Base-by-base conservation (phyloP, 2,797 vertebrate species). In the Sebastes reedi region DNA sequence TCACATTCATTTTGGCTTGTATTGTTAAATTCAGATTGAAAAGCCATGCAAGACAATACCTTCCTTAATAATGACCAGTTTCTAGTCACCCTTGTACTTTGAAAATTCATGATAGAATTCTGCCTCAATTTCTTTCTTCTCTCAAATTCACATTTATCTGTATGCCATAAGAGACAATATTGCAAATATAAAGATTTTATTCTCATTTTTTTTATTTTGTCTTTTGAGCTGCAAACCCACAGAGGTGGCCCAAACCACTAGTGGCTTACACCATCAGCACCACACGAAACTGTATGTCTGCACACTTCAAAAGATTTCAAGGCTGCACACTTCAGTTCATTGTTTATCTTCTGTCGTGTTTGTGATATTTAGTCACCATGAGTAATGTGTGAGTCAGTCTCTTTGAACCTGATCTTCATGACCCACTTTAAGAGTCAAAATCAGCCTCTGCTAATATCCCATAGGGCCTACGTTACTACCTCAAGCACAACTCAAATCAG, bases 401-500 rank as follows among this genome's bases (percentile, higher is more conserved):
- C 66, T 89, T 82, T 82, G 67, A 89, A 89, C 74, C 73, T 88
- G 82, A 84, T 85, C 79, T 80, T 77, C 70, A 62, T 86, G 83
- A 85, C 77, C 67, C 70, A 91, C 22, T 91, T 90, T 77, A 46
- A 76, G 66, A 87, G 77, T 70, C 67, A 76, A 87, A 88, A 81
- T 69, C 70, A 79, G 69, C 62, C 76, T 78, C 46, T 78, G 25
- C 64, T 81, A 78, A 79, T 74, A 78, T 84, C 80, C 80, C 83
- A 74, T 14, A 70, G 83, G 82, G 39, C 25, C 34, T 8, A 32
- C 8, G 24, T 61, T 83, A 80, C 60, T 20, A 70, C 52, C 34
- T 66, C 27, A 2, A 27, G 16, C 16, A 32, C 50, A 71, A 61
- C 66, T 34, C 36, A 75, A 65, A 75, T 58, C 8, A 39, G 11